phyloP scores from a whole-genome alignment of 2,888 invertebrate species.

The Helobdella robusta region DNA sequence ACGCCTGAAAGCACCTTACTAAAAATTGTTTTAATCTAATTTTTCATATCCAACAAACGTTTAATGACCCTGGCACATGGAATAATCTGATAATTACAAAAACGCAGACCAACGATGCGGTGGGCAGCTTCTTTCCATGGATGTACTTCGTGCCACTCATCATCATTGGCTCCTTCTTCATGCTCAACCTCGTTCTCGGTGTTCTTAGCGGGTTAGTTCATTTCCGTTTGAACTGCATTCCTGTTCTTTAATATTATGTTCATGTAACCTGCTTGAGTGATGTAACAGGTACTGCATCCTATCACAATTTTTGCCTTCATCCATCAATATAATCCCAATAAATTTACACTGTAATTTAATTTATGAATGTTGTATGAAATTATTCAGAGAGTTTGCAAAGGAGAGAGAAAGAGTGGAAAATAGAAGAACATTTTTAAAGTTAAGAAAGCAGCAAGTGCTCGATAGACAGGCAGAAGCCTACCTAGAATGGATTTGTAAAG shows the following conservation, averaged over 20 bases:
- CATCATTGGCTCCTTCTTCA: slow-evolving; percentile 99
- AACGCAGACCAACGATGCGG: slow-evolving; percentile 92
- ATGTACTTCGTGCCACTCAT: slow-evolving; percentile 99
- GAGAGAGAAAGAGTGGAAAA: slow-evolving; percentile 99
- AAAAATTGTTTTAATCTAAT: not conserved
- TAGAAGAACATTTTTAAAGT: slow-evolving; percentile 95
- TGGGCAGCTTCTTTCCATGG: slow-evolving; percentile 98
- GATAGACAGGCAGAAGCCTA: slow-evolving; percentile 97
- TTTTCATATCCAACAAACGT: not conserved
- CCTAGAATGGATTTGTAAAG: slow-evolving; percentile 99
- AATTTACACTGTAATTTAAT: not conserved
- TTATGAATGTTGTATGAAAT: slow-evolving; percentile 38
- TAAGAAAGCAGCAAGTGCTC: slow-evolving; percentile 92
- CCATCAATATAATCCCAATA: no score
- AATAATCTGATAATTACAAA: not conserved
- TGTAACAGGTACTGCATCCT: no score
- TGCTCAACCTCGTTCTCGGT: slow-evolving; percentile 99
- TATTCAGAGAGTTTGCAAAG: slow-evolving; percentile 99
- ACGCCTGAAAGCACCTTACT: no score
- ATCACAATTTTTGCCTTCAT: no score
- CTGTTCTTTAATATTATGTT: no score
- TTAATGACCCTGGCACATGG: not conserved
- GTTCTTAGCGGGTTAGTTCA: slow-evolving; percentile 88
- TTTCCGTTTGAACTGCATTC: not conserved
- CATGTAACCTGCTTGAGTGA: no score